Evolutionary conservation across 2,888 invertebrate genomes (phyloP), one percentile per base, ranked within the genome.

Genomic region (Rosalia funebris): DNA sequence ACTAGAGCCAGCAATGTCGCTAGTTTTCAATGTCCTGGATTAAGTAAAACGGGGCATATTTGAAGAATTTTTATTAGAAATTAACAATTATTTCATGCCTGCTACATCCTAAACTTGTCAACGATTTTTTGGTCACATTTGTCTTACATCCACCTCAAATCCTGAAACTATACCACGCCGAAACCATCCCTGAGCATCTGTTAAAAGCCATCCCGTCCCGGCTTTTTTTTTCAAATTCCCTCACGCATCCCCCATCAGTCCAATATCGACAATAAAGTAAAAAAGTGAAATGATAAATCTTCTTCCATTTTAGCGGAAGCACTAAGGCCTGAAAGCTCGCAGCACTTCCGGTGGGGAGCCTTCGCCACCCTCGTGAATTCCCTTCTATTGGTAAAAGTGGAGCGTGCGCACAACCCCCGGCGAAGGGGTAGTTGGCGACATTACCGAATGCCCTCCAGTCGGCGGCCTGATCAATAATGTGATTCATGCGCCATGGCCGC

Each of bases 281-380:
- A 65, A 59, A 57, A 61, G 45, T 50, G 37, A 59, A 70, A 68
- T 66, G 71, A 71, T 71, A 71, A 73, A 67, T 70, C 75, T 72
- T 72, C 72, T 77, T 77, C 78, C 78, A 79, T 79, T 79, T 79
- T 78, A 71, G 65, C 78, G 79, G 77, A 78, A 79, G 77, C 77
- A 77, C 78, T 77, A 78, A 75, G 74, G 75, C 72, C 75, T 75
- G 73, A 77, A 77, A 77, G 77, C 77, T 73, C 72, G 63, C 65
- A 71, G 71, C 67, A 69, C 73, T 77, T 78, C 78, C 79, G 77
- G 78, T 66, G 65, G 66, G 70, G 67, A 67, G 70, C 70, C 71
- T 73, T 70, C 73, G 70, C 74, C 73, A 72, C 75, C 75, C 73
- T 66, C 69, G 63, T 61, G 54, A 59, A 50, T 61, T 60, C 61